Base-by-base conservation (phyloP, 2,888 invertebrate genomes). In the Orthosia incerta region DNA sequence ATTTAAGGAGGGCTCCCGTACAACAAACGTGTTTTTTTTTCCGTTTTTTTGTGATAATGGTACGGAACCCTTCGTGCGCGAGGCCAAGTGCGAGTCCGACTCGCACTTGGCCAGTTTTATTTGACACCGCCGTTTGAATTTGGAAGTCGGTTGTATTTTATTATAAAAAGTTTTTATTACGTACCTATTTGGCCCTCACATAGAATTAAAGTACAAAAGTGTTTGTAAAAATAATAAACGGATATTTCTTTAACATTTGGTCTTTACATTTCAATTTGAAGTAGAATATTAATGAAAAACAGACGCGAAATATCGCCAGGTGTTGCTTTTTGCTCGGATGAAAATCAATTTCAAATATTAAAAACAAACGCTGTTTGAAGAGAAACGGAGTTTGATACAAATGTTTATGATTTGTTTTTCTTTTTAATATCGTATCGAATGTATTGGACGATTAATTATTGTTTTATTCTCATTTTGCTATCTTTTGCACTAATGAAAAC, bases 321-420 rank as follows among this genome's bases (percentile, higher is more conserved):
- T 84, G 84, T 71, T 68, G 55, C 73, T 74, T 74, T 69, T 77
- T 74, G 73, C 75, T 75, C 74, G 16, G 57, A 83, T 80, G 72
- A 76, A 79, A 84, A 84, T 79, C 77, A 83, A 78, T 82, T 81
- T 84, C 67, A 66, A 83, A 86, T 80, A 82, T 83, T 79, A 75
- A 81, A 80, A 79, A 81, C 80, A 72, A 72, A 76, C 65, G 59
- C 55, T 51, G 55, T 71, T 73, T 74, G 56, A n/a, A 63, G 51
- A 62, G 56, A 71, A 78, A 68, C 53, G 48, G 59, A 60, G 46
- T 61, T 80, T 59, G 45, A 68, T 79, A 81, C 18, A 59, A 62
- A 45, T 56, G 61, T 56, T 53, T 39, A 20, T 15, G 51, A 76
- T 71, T 82, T 77, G 45, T 26, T 69, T 81, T 62, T 51, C n/a